phyloP scores from a whole-genome alignment of 2,797 vertebrate genomes.

The Tapirus indicus region DNA sequence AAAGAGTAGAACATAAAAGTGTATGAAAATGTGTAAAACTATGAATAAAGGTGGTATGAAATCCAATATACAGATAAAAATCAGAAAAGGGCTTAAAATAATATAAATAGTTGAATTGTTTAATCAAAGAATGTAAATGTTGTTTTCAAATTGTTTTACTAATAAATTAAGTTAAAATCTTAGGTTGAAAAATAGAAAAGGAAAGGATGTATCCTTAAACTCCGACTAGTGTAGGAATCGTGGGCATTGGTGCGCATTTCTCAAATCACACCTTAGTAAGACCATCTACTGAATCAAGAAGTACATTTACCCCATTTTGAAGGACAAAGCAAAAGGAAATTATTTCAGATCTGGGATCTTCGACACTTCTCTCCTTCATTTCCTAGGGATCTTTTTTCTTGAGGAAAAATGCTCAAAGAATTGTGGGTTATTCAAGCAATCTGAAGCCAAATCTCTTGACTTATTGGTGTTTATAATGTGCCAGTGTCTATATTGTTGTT shows the following conservation, averaged over 20 bases:
- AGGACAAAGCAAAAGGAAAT: background rate
- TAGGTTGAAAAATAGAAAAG: background rate
- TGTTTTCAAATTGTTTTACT: slow-evolving; percentile 8
- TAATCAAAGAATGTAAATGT: background rate
- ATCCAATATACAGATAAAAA: background rate
- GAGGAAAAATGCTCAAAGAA: slow-evolving; percentile 17
- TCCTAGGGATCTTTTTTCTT: background rate
- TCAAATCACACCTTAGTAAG: background rate
- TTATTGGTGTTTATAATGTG: background rate
- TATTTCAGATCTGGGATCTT: background rate
- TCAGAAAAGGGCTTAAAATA: background rate
- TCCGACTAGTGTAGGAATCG: background rate
- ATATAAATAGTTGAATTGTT: background rate
- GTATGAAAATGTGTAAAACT: background rate
- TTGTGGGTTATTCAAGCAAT: background rate
- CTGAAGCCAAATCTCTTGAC: background rate
- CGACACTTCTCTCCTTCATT: background rate
- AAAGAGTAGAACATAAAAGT: background rate
- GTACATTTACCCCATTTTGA: rapidly evolving
- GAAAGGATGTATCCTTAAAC: background rate
- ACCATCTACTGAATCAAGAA: background rate
- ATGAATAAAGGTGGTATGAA: background rate
- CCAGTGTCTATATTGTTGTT: background rate
- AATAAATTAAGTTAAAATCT: background rate
- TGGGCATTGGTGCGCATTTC: background rate